A percentile compares a stretch with the other conserved stretches of the same genome.
These are phyloP conservation scores for Atta cephalotes DNA, from an alignment of 1,140 invertebrate species.

Conservation along the genomic window DNA sequence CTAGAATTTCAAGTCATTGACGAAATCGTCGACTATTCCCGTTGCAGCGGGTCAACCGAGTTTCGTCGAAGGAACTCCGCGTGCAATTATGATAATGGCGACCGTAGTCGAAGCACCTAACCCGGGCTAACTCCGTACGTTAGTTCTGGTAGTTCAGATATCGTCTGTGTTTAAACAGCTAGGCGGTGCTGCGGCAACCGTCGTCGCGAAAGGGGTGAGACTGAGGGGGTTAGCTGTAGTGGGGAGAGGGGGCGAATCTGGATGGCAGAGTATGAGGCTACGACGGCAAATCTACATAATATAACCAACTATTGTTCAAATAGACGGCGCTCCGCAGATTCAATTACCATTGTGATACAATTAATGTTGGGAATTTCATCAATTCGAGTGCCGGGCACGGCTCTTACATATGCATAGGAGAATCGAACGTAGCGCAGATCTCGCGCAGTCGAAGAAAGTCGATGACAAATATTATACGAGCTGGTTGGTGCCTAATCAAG, in stretches of 20 bases:
- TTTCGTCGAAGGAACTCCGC: constrained; percentile 77
- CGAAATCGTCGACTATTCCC: constrained; percentile 73
- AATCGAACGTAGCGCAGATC: constrained; percentile 82
- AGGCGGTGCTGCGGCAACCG: constrained; percentile 79
- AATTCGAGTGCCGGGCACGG: constrained; percentile 85
- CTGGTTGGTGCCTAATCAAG: constrained; percentile 69
- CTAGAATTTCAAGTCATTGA: constrained; percentile 71
- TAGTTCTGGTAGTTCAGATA: constrained; percentile 85
- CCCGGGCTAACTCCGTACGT: constrained; percentile 81
- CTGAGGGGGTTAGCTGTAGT: constrained; percentile 53
- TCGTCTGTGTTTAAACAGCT: constrained; percentile 87
- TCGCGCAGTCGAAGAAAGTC: constrained; percentile 75
- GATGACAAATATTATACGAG: constrained; percentile 77
- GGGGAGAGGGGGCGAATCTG: constrained; percentile 64
- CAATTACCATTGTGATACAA: constrained; percentile 87
- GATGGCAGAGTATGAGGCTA: constrained; percentile 78
- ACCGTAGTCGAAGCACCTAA: constrained; percentile 78
- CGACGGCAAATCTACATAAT: constrained; percentile 86
- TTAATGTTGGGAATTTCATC: constrained; percentile 87
- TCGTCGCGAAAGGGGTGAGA: constrained; percentile 71
- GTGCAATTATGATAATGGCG: constrained; percentile 85
- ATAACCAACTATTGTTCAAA: constrained; percentile 87
- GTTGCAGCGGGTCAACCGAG: constrained; percentile 76
- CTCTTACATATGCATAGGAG: constrained; percentile 86
- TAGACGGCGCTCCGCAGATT: constrained; percentile 86